A percentile compares a stretch with the other conserved stretches of the same genome.
Conservation (phyloP, 2,113 vertebrate species). For the Azemiops feae region DNA sequence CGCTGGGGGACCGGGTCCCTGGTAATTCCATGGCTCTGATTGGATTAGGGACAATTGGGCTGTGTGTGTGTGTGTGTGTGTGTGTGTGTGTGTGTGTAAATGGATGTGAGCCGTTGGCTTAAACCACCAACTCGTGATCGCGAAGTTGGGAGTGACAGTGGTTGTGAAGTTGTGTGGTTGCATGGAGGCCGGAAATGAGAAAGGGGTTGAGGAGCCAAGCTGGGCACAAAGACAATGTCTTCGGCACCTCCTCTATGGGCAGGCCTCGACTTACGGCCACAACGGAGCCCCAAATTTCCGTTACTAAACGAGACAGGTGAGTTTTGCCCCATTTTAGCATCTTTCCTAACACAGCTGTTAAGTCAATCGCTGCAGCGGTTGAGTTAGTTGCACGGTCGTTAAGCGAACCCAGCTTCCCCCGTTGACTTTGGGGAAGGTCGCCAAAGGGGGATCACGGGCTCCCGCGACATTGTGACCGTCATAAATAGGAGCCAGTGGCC, state of each 20-base stretch:
- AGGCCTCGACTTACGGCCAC: background rate
- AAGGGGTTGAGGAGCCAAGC: too few species aligned
- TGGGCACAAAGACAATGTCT: background rate
- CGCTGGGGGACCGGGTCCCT: too few species aligned
- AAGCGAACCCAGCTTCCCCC: background rate
- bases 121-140: background rate
- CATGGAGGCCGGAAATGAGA: background rate
- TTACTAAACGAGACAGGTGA: background rate
- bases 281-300: accelerated
- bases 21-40: too few species aligned
- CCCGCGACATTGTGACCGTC: too few species aligned
- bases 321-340: background rate
- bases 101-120: background rate
- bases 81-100: too few species aligned
- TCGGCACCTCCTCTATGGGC: too few species aligned
- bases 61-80: too few species aligned
- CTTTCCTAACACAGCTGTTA: background rate
- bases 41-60: too few species aligned
- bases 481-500: too few species aligned
- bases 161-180: background rate
- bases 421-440: background rate
- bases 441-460: too few species aligned
- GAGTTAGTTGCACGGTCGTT: background rate
- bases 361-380: background rate
- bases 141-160: too few species aligned